Percentiles rank a stretch among this genome's conserved stretches.
These are phyloP conservation scores for Pleuronectes platessa DNA, from an alignment of 2,113 vertebrate genomes.

Conservation along the genomic window DNA sequence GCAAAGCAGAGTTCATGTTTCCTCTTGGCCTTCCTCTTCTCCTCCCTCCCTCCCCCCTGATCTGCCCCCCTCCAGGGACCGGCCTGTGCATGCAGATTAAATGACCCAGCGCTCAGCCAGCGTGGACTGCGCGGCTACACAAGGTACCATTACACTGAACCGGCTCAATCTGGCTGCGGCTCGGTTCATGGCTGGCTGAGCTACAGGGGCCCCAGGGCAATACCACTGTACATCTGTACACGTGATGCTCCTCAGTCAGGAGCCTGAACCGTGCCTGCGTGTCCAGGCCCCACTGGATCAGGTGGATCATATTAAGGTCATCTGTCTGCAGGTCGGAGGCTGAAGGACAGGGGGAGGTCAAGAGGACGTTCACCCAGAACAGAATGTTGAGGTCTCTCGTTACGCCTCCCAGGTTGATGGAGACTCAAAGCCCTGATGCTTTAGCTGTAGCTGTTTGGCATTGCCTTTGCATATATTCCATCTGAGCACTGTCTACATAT, in stretches of 20 bases:
- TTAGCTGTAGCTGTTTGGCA: no score
- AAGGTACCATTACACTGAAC: constrained; percentile 65
- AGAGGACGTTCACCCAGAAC: background rate
- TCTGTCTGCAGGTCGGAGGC: background rate
- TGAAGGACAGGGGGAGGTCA: background rate
- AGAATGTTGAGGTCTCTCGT: background rate
- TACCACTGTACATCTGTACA: constrained; percentile 32
- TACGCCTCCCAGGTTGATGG: background rate
- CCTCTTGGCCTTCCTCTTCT: constrained; percentile 37
- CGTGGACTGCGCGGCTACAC: constrained; percentile 38
- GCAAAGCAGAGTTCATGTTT: constrained; percentile 55
- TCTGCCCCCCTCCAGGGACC: constrained; percentile 19
- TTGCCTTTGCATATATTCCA: no score
- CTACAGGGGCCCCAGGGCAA: constrained; percentile 13
- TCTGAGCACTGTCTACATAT: background rate
- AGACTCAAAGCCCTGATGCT: background rate
- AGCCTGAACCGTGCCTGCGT: constrained; percentile 5
- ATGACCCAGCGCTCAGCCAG: constrained; percentile 59
- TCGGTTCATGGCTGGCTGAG: constrained; percentile 28
- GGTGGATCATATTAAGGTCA: constrained; percentile 60
- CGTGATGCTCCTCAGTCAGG: constrained; percentile 34
- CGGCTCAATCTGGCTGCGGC: constrained; percentile 62
- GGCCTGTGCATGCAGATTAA: constrained; percentile 63
- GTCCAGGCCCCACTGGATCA: constrained; percentile 26
- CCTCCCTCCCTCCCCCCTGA: constrained; percentile 1